Evolutionary conservation across 2,113 vertebrate species (phyloP).

Genomic region (Puntigrus tetrazona): DNA sequence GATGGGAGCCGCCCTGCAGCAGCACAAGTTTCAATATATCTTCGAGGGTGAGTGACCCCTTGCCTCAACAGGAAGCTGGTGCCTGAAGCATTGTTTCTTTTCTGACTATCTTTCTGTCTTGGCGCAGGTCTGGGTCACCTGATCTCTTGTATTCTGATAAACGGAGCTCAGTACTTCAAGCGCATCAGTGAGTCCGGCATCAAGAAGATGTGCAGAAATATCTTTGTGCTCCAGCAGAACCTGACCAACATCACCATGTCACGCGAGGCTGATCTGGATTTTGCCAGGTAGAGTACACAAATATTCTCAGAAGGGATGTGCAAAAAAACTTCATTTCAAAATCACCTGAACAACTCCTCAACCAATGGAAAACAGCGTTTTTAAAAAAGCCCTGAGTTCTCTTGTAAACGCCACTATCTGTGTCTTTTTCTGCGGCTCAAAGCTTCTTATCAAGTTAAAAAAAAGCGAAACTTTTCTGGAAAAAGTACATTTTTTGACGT

Average conservation of each 20-base stretch:
- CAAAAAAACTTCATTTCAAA: neutral
- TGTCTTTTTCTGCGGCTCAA: too few species aligned
- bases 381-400: too few species aligned
- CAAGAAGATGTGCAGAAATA: conserved; percentile 99
- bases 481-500: too few species aligned
- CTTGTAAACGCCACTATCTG: too few species aligned
- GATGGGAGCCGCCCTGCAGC: conserved; percentile 93
- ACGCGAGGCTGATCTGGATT: conserved; percentile 94
- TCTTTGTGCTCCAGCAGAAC: conserved; percentile 98
- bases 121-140: conserved; percentile 91
- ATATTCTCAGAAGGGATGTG: neutral
- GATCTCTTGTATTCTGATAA: conserved; percentile 98
- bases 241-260: conserved; percentile 99
- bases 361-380: too few species aligned
- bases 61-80: neutral
- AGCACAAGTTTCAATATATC: conserved; percentile 99
- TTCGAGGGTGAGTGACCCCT: conserved; percentile 85
- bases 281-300: conserved; percentile 83
- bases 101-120: neutral
- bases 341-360: too few species aligned
- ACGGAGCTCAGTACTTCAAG: conserved; percentile 97
- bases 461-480: too few species aligned
- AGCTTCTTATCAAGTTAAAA: too few species aligned
- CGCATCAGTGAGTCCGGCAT: conserved; percentile 98
- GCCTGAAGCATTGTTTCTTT: neutral